Base-by-base conservation (phyloP, 1,140 invertebrate species). In the Acromyrmex heyeri region DNA sequence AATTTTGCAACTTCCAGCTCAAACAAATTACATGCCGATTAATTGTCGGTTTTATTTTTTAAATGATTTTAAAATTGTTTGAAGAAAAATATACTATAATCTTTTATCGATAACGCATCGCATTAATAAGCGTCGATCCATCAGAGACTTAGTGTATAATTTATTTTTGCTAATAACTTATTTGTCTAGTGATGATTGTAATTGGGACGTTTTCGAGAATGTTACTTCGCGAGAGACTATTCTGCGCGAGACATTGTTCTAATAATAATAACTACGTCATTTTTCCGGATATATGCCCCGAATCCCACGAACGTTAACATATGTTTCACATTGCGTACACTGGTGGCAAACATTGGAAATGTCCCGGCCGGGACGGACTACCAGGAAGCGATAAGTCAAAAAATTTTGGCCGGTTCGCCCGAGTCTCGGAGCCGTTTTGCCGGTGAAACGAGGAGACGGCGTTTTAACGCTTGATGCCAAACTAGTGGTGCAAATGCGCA, bases 181-280 rank as follows among this genome's bases (percentile, higher is more conserved):
- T 67, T 78, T 14, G 24, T 44, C 30, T 34, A 34, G 53, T 48
- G 18, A 27, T 6, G 53, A 81, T 55, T 30, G n/a, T 34, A 38
- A 72, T 55, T 30, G n/a, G 38, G 65, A 72, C 24, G 57, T 57
- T 82, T 59, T 21, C 21, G 34, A 72, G 30, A 72, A 24, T 53
- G 5, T 50, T 50, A 34, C 21, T 72, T 14, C 18, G 55, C 21
- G 24, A 55, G 16, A 44, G 14, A 72, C 61, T 48, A 30, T 38
- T 75, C 5, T 24, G 67, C 61, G 59, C 73, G 59, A 72, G 14
- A 48, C 53, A 21, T n/a, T 70, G 34, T 18, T 81, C 65, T 73
- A 81, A 81, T 81, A 81, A 81, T 69, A 81, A 81, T 55, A 69
- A 55, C 64, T 55, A 69, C 77, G 48, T 69, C 78, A 81, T 81